Evolutionary conservation across 1,140 invertebrate genomes (phyloP).

Genomic region (Gyrodactylus salaris): DNA sequence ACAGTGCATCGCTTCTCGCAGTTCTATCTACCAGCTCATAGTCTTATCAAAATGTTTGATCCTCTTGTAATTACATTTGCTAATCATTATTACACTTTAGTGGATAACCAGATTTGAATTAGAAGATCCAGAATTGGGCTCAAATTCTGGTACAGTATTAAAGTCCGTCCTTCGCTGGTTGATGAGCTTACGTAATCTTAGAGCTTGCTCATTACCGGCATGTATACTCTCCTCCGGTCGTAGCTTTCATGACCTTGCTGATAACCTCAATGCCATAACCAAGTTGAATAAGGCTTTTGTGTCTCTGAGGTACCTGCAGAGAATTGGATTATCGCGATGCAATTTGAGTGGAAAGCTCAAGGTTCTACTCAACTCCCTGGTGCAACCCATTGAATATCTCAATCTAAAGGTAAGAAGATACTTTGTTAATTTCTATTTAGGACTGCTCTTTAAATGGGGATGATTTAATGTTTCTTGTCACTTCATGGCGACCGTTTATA

Average conservation of each 20-base stretch:
- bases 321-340: background rate
- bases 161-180: background rate
- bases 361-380: background rate
- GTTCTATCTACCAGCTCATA: background rate
- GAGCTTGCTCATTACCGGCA: background rate
- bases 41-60: background rate
- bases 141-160: background rate
- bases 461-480: background rate
- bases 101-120: background rate
- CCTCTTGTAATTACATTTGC: background rate
- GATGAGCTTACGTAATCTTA: background rate
- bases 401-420: background rate
- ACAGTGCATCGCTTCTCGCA: background rate
- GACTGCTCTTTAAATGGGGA: background rate
- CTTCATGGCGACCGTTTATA: background rate
- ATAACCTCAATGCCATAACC: background rate
- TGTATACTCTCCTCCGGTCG: background rate
- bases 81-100: background rate
- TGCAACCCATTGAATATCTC: background rate
- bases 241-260: background rate
- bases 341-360: background rate
- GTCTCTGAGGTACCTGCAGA: background rate
- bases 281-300: background rate
- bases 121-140: background rate
- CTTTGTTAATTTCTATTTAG: background rate